phyloP scores from a whole-genome alignment of 2,113 vertebrate species.

The Sinocyclocheilus grahami region DNA sequence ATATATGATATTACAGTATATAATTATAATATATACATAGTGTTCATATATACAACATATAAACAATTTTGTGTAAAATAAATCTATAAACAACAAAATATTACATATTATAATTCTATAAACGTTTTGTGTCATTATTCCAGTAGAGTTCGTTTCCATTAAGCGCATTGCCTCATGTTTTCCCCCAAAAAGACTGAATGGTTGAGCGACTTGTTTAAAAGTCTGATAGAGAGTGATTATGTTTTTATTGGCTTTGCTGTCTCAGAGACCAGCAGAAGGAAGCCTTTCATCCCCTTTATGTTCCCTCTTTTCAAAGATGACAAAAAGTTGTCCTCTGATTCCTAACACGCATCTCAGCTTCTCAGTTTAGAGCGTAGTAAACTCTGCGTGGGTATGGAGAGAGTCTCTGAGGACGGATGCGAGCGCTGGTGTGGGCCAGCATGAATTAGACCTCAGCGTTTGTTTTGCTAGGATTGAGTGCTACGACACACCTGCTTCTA shows the following conservation, averaged over 20 bases:
- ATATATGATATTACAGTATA: too few species aligned
- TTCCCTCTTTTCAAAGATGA: conserved; percentile 56
- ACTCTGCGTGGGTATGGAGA: neutral
- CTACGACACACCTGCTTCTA: conserved; percentile 60
- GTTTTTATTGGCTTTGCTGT: conserved; percentile 66
- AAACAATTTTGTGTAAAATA: neutral
- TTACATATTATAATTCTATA: neutral
- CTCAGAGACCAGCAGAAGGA: conserved; percentile 58
- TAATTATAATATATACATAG: too few species aligned
- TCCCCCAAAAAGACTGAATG: neutral
- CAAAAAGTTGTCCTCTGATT: conserved; percentile 29
- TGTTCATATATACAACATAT: neutral
- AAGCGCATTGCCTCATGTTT: neutral
- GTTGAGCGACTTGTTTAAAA: neutral
- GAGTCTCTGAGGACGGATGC: neutral
- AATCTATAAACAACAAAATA: neutral
- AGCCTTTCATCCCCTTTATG: conserved; percentile 67
- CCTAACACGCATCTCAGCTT: conserved; percentile 26
- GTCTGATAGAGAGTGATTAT: conserved; percentile 44
- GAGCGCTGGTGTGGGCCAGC: too few species aligned
- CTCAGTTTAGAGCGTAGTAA: conserved; percentile 32
- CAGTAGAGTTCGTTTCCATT: neutral
- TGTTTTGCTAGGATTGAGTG: conserved; percentile 55
- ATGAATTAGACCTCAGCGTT: neutral
- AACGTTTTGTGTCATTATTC: neutral